phyloP scores from a whole-genome alignment of 2,797 vertebrate species.

The Lindbergichthys nudifrons region DNA sequence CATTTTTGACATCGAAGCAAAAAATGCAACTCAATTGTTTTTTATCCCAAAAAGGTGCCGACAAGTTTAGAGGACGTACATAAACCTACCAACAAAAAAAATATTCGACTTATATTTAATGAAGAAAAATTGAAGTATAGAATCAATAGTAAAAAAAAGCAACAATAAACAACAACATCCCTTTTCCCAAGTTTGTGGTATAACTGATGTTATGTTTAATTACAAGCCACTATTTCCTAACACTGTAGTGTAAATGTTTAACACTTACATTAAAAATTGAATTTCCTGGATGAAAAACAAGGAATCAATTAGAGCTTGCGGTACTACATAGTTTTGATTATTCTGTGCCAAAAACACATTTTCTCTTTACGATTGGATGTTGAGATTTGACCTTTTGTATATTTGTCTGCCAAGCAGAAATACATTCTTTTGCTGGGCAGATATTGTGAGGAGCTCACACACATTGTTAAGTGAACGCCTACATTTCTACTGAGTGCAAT shows the following conservation, averaged over 20 bases:
- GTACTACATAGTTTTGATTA: not conserved
- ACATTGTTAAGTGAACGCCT: not conserved
- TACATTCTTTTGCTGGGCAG: not conserved
- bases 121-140: too few relatives aligned
- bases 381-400: not conserved
- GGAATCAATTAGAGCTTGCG: not conserved
- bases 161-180: too few relatives aligned
- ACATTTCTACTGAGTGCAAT: not conserved
- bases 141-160: too few relatives aligned
- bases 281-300: not conserved
- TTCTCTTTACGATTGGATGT: not conserved
- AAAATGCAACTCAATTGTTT: too few relatives aligned
- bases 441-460: not conserved
- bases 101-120: too few relatives aligned
- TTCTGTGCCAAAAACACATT: not conserved
- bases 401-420: conserved; percentile 1
- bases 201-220: too few relatives aligned
- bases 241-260: not conserved
- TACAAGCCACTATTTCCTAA: too few relatives aligned
- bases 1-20: too few relatives aligned
- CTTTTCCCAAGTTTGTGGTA: too few relatives aligned
- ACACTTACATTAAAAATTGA: not conserved
- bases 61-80: too few relatives aligned
- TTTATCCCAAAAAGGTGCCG: too few relatives aligned
- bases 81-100: too few relatives aligned